Base-by-base conservation (phyloP, 2,888 invertebrate genomes). In the Neria commutata region DNA sequence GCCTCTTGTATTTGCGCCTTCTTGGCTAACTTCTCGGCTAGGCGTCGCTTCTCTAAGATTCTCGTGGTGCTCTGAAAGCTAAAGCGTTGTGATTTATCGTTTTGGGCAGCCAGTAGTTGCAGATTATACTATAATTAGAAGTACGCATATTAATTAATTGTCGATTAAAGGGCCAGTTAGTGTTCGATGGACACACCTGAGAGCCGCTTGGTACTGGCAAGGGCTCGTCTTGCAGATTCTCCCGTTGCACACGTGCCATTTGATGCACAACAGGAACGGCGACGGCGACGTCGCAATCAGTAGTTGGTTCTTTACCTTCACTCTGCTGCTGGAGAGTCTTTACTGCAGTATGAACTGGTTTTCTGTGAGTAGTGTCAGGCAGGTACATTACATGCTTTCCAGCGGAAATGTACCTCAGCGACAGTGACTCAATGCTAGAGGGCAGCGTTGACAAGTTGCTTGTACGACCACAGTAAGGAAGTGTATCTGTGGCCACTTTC, bases 31-130 rank as follows among this genome's bases (percentile, higher is more conserved):
- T 88, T 89, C 73, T 92, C 91, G 0, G 92, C 89, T 51, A 92
- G 80, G 54, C 88, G 83, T 48, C 88, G 86, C 61, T 91, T 83
- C 81, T 93, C 92, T 53, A 91, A 86, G 79, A 92, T 90, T n/a
- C 92, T 78, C 10, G 92, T 89, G 0, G 92, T 92, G 48, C 91
- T 92, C 79, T 93, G 92, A 81, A 92, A 93, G 1, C 91, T 91
- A 81, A 92, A 93, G 66, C 90, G 85, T 74, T 89, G 90, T 51
- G 84, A 83, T 51, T 67, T 69, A 3, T 66, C 66, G n/a, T 8
- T 14, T 14, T n/a, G 4, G 4, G 37, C 8, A 37, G n/a, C n/a
- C n/a, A n/a, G n/a, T n/a, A n/a, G n/a, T n/a, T n/a, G n/a, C n/a
- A n/a, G n/a, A n/a, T n/a, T n/a, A n/a, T n/a, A n/a, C n/a, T n/a